A percentile compares a stretch with the other conserved stretches of the same genome.
Conservation (phyloP, 2,113 vertebrate genomes). For the Mesembrinibis cayennensis region DNA sequence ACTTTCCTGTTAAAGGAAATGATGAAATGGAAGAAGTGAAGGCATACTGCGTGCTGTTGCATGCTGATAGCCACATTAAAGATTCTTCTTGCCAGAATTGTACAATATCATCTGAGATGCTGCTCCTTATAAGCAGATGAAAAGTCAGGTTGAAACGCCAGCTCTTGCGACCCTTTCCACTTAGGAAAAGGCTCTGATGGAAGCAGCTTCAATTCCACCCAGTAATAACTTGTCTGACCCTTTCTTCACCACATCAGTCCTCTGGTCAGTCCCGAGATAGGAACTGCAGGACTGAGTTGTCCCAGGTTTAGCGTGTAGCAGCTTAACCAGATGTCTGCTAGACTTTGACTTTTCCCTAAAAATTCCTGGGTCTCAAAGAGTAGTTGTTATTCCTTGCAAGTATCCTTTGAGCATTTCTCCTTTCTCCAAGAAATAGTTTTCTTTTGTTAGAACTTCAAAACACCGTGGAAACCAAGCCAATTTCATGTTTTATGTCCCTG, state of each 20-base stretch:
- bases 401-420: neutral
- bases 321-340: neutral
- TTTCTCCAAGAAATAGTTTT: neutral
- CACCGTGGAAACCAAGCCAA: neutral
- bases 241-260: neutral
- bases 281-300: neutral
- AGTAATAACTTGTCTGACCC: neutral
- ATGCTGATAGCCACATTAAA: constrained; percentile 34
- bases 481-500: neutral
- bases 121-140: neutral
- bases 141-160: neutral
- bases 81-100: neutral
- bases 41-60: neutral
- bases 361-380: neutral
- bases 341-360: neutral
- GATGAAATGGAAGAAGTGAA: constrained; percentile 54
- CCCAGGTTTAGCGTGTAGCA: neutral
- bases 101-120: neutral
- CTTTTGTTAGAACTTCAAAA: neutral
- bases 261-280: neutral
- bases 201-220: neutral
- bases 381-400: neutral
- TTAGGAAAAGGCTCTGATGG: neutral
- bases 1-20: constrained; percentile 60
- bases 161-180: neutral